Percentiles rank a stretch among this genome's conserved stretches.
Evolutionary conservation across 2,797 vertebrate species (phyloP).

Genomic region (Darevskia nairensis): DNA sequence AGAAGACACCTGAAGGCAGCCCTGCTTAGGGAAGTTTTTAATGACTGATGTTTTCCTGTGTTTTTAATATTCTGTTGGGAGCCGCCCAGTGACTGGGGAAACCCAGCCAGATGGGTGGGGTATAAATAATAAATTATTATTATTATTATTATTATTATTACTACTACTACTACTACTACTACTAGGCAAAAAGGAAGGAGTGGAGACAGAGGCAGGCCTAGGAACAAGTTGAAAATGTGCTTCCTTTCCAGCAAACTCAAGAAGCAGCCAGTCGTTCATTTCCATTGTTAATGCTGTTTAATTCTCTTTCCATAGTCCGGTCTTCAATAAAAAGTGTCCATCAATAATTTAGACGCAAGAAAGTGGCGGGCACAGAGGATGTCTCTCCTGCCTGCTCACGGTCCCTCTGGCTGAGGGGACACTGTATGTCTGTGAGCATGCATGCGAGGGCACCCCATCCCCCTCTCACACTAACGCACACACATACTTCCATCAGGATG

Average conservation of each 20-base stretch:
- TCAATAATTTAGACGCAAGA: constrained; percentile 63
- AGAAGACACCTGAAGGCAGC: too few species aligned
- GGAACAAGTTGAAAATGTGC: neutral
- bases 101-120: too few species aligned
- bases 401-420: neutral
- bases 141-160: too few species aligned
- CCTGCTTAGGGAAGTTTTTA: too few species aligned
- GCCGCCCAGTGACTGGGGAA: too few species aligned
- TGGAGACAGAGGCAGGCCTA: neutral
- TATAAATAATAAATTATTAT: too few species aligned
- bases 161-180: too few species aligned
- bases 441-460: fast-evolving
- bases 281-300: constrained; percentile 74
- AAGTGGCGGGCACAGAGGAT: constrained; percentile 37
- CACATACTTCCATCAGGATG: fast-evolving
- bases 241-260: constrained; percentile 38
- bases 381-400: constrained; percentile 47
- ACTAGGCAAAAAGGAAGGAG: neutral
- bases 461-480: neutral
- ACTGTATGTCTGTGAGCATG: neutral
- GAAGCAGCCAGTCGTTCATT: constrained; percentile 30
- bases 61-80: too few species aligned
- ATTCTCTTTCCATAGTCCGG: constrained; percentile 56
- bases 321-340: constrained; percentile 56
- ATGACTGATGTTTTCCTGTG: too few species aligned